These are phyloP conservation scores for Cotesia glomerata DNA, from an alignment of 1,140 invertebrate genomes.

Conservation along the genomic window DNA sequence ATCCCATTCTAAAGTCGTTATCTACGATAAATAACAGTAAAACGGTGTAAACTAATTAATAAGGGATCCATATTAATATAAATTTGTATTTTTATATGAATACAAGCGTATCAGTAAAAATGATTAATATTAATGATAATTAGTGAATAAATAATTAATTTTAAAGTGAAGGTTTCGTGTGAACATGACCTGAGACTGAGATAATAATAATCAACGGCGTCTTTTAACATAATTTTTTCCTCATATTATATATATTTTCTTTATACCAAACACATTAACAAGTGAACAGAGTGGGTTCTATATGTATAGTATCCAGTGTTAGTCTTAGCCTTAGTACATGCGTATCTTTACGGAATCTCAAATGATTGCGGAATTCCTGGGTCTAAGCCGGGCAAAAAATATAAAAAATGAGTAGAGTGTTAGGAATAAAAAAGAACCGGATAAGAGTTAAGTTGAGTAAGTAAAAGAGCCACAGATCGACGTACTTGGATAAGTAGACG, in stretches of 20 bases:
- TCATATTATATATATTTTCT: background rate
- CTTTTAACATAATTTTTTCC: background rate
- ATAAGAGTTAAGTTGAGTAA: background rate
- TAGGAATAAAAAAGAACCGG: background rate
- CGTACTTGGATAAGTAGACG: conserved; percentile 20
- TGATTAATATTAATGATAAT: conserved; percentile 17
- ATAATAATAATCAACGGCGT: background rate
- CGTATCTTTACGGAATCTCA: conserved; percentile 7
- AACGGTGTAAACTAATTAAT: no score
- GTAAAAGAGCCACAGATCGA: background rate
- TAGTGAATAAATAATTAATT: conserved; percentile 16
- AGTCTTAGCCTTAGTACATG: background rate
- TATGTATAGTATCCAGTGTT: background rate
- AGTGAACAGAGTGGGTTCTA: background rate
- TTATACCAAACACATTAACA: background rate
- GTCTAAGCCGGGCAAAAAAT: background rate
- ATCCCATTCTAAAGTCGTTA: no score
- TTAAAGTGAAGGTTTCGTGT: conserved; percentile 5
- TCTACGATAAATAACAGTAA: no score
- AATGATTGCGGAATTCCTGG: conserved; percentile 18
- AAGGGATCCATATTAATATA: no score
- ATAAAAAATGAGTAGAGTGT: conserved; percentile 3
- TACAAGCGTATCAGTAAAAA: no score
- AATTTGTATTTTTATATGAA: no score
- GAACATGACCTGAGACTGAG: conserved; percentile 16